Evolutionary conservation across 2,797 vertebrate genomes (phyloP).

Genomic region (Xenentodon cancila): DNA sequence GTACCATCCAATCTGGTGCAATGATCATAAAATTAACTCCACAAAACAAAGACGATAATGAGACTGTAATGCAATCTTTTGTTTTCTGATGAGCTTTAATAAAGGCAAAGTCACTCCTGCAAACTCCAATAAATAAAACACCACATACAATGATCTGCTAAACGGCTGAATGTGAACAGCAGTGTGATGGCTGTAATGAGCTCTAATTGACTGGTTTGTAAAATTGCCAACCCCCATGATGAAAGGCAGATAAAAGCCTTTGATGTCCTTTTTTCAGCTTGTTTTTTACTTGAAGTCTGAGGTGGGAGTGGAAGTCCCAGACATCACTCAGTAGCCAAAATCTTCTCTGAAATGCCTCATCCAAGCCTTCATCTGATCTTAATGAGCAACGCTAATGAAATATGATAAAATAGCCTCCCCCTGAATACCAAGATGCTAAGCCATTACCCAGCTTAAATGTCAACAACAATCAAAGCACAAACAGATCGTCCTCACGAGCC

Average conservation of each 20-base stretch:
- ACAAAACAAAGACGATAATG: too few relatives aligned
- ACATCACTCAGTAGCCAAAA: constrained; percentile 60
- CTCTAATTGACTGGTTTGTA: constrained; percentile 73
- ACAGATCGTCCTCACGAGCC: constrained; percentile 7
- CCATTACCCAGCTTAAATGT: constrained; percentile 60
- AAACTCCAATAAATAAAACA: constrained; percentile 16
- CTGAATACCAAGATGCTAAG: constrained; percentile 41
- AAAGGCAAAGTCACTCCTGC: background rate
- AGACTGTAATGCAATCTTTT: background rate
- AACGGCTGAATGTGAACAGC: constrained; percentile 38
- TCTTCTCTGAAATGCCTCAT: constrained; percentile 49
- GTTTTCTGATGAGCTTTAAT: constrained; percentile 16
- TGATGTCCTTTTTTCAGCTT: constrained; percentile 57
- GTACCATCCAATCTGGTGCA: background rate
- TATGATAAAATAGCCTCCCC: constrained; percentile 62
- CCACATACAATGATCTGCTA: constrained; percentile 16
- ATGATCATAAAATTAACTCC: background rate
- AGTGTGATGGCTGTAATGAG: constrained; percentile 51
- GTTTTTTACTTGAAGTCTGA: constrained; percentile 55
- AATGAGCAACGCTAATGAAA: constrained; percentile 74
- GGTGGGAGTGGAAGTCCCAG: constrained; percentile 50
- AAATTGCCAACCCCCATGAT: constrained; percentile 72
- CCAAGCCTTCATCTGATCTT: constrained; percentile 63
- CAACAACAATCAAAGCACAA: constrained; percentile 63
- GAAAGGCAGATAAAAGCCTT: constrained; percentile 75